phyloP scores from a whole-genome alignment of 1,140 invertebrate genomes.

The Drosophila sucinea region DNA sequence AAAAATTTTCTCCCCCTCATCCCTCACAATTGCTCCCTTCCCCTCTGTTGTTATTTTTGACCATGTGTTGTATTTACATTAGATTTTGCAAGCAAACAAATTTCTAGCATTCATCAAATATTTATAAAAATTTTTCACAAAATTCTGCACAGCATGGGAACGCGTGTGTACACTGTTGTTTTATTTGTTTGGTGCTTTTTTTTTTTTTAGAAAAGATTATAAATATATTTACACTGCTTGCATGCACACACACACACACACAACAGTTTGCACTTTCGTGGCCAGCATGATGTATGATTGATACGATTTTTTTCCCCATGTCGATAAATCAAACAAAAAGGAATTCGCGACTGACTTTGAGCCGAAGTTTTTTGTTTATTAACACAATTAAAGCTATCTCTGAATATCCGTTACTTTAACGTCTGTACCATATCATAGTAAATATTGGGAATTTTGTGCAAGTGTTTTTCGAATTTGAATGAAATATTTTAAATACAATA shows the following conservation, averaged over 20 bases:
- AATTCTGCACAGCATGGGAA: slow-evolving; percentile 36
- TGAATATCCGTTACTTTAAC: too few species aligned
- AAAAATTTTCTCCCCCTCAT: background rate
- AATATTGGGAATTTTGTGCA: too few species aligned
- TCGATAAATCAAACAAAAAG: background rate
- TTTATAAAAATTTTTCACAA: slow-evolving; percentile 41
- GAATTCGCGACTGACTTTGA: background rate
- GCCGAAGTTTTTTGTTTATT: background rate
- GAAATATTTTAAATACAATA: too few species aligned
- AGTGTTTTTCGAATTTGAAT: too few species aligned
- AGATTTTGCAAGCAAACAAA: slow-evolving; percentile 59
- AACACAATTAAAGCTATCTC: too few species aligned
- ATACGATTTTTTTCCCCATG: slow-evolving; percentile 34
- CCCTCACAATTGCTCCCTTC: slow-evolving; percentile 1
- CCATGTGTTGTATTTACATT: slow-evolving; percentile 56
- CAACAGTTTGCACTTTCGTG: slow-evolving; percentile 17
- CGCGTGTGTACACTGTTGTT: slow-evolving; percentile 22
- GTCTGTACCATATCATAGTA: too few species aligned
- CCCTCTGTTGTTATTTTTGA: slow-evolving; percentile 30
- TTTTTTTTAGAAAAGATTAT: background rate
- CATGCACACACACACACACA: slow-evolving; percentile 32
- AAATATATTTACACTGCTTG: slow-evolving; percentile 14
- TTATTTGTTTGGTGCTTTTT: background rate
- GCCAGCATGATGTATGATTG: slow-evolving; percentile 67
- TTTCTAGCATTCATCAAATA: slow-evolving; percentile 61